Evolutionary conservation across 2,113 vertebrate genomes (phyloP).

Genomic region (Zootoca vivipara): DNA sequence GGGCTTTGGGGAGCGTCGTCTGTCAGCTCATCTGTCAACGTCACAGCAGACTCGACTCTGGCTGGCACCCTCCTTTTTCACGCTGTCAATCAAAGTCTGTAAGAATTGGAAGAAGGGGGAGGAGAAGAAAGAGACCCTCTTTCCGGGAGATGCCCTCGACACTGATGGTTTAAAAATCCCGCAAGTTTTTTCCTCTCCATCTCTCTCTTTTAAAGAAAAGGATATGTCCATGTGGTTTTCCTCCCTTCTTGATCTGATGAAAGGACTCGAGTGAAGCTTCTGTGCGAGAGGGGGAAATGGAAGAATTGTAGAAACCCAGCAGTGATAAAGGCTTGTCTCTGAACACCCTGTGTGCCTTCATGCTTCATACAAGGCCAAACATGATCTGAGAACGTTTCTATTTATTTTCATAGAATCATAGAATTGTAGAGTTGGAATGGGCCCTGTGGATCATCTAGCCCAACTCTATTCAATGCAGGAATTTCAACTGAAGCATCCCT

Average conservation of each 20-base stretch:
- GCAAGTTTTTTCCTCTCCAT: neutral
- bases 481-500: too few relatives aligned
- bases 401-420: neutral
- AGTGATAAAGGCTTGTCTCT: too few relatives aligned
- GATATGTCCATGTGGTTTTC: too few relatives aligned
- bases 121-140: neutral
- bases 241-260: neutral
- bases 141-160: neutral
- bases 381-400: neutral
- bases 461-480: too few relatives aligned
- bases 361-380: neutral
- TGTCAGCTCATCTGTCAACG: neutral
- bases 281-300: neutral
- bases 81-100: neutral
- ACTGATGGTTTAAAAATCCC: rapidly evolving
- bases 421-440: too few relatives aligned
- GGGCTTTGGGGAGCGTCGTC: neutral
- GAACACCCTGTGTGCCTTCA: neutral
- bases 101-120: neutral
- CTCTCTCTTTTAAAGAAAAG: neutral
- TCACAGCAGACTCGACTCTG: rapidly evolving
- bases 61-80: neutral
- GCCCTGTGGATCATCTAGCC: too few relatives aligned
- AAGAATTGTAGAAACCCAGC: neutral
- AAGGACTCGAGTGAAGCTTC: neutral